Base-by-base conservation (phyloP, 2,888 invertebrate species). In the Monochamus alternatus region DNA sequence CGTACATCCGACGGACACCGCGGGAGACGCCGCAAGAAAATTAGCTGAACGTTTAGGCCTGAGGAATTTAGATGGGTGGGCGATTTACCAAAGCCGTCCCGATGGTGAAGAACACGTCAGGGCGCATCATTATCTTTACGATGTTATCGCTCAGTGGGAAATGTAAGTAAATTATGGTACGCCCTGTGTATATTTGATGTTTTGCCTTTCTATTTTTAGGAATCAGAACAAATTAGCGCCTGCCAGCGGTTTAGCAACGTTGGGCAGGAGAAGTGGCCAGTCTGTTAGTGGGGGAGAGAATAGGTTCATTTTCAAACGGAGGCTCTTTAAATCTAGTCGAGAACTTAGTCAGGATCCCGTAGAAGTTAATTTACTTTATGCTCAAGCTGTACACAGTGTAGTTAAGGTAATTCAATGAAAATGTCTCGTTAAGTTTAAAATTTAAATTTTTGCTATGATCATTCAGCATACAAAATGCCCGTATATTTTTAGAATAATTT, bases 111-210 rank as follows among this genome's bases (percentile, higher is more conserved):
- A 97, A 84, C 97, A 97, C 85, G 96, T 98, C 31, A 92, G 96
- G 66, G 95, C 95, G 1, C 96, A 97, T 87, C 96, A 97, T 87
- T 98, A 97, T 87, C 90, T 98, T 0, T 97, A 98, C 83, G 98
- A 98, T 88, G 95, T 98, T 60, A 96, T 98, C 81, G 96, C 97
- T 0, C 95, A 95, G 12, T 98, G 98, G 98, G 98, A 98, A 90
- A 93, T 95, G 94, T 95, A 87, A 91, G 93, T 90, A 59, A 14
- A 22, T 55, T 14, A 55, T 55, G 38, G 38, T 4, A 38, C 7
- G 7, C 4, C 38, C 38, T 38, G 38, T 2, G 7, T 38, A 38
- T 31, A 44, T 64, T 64, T 14, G 14, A 14, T 12, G 3, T 63
- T 63, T 10, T 43, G 12, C 71, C 38, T 7, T 38, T 60, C 30